Percentiles rank a stretch among this genome's conserved stretches.
Conservation (phyloP, 2,113 vertebrate genomes). For the Sciurus niger region DNA sequence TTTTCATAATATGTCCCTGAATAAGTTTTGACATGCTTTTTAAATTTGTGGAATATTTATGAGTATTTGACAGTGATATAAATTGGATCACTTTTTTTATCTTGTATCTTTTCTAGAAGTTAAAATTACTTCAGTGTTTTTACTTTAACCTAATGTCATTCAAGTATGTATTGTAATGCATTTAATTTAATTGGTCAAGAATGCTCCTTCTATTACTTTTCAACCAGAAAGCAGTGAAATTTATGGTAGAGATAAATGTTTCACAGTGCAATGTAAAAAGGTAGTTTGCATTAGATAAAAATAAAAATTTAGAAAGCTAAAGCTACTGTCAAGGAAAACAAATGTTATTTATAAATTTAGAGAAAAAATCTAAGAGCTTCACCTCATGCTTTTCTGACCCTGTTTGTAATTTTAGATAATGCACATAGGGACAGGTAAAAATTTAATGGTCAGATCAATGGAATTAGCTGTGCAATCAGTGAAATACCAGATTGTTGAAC, state of each 20-base stretch:
- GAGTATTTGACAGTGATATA: background rate
- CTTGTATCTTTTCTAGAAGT: conserved; percentile 36
- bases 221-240: background rate
- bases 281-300: background rate
- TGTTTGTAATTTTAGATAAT: background rate
- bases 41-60: background rate
- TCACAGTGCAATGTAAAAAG: background rate
- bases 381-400: background rate
- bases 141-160: background rate
- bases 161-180: background rate
- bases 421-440: background rate
- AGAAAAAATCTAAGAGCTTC: background rate
- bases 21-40: conserved; percentile 26
- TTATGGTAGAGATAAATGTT: background rate
- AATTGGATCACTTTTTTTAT: background rate
- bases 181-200: background rate
- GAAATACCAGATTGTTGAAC: background rate
- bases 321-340: background rate
- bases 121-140: background rate
- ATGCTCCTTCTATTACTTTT: background rate
- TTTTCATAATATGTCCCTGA: background rate
- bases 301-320: background rate
- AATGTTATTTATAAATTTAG: background rate
- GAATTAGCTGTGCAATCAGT: too few relatives aligned
- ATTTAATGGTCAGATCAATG: background rate